Evolutionary conservation across 2,888 invertebrate species (phyloP).

Genomic region (Lepidonotus clava): DNA sequence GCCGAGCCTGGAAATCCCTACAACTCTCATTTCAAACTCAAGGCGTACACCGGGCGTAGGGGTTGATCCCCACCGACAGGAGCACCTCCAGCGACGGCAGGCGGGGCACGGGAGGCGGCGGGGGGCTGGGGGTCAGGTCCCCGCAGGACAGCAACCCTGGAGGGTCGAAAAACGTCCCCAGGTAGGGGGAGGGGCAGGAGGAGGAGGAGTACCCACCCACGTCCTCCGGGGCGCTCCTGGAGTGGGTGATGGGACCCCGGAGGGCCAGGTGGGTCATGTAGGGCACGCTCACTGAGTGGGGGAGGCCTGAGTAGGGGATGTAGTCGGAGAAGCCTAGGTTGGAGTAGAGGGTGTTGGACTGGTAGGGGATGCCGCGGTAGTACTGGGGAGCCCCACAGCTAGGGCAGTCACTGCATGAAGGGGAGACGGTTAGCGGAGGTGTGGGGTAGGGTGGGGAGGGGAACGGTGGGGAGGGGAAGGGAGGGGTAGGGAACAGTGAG

Average conservation of each 20-base stretch:
- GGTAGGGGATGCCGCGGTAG: background rate
- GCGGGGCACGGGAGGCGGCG: slow-evolving; percentile 33
- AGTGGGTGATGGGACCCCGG: background rate
- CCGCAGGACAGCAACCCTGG: too few species aligned
- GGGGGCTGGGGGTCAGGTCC: slow-evolving; percentile 17
- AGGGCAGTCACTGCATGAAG: slow-evolving; percentile 1
- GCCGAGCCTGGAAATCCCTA: too few species aligned
- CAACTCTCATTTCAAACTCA: too few species aligned
- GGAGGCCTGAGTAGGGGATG: background rate
- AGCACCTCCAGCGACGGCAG: slow-evolving; percentile 4
- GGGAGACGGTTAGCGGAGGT: background rate
- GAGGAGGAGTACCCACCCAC: too few species aligned
- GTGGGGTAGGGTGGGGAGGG: background rate
- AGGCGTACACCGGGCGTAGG: background rate
- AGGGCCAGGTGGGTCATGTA: slow-evolving; percentile 3
- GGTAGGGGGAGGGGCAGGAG: too few species aligned
- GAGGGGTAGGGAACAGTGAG: background rate
- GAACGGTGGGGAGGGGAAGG: background rate
- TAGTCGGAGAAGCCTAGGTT: background rate
- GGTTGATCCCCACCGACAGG: slow-evolving; percentile 30
- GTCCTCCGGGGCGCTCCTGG: background rate
- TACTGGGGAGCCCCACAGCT: background rate
- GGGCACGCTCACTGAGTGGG: slow-evolving; percentile 13
- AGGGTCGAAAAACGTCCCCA: background rate
- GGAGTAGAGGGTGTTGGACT: background rate